These are phyloP conservation scores for Sakesphorus luctuosus DNA, from an alignment of 2,113 vertebrate species.

Conservation along the genomic window DNA sequence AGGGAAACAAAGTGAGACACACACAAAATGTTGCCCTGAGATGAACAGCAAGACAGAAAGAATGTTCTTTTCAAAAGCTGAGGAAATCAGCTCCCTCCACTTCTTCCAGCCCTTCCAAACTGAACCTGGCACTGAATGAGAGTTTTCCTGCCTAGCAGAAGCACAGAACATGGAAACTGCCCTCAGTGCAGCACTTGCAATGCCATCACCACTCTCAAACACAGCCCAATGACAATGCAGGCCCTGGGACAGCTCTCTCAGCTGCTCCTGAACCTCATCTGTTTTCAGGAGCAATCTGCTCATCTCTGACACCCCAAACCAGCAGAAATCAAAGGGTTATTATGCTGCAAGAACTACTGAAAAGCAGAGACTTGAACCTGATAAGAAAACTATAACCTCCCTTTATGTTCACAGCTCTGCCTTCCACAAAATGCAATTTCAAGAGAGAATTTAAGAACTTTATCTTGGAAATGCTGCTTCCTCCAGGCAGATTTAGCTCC, in stretches of 20 bases:
- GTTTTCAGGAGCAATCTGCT: constrained; percentile 31
- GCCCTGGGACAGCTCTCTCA: neutral
- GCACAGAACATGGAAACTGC: neutral
- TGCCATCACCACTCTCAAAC: neutral
- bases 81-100: neutral
- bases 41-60: neutral
- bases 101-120: neutral
- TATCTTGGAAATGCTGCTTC: neutral
- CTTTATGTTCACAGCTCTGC: neutral
- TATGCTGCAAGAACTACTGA: constrained; percentile 2
- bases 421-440: constrained; percentile 15
- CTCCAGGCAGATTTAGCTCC: neutral
- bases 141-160: neutral
- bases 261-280: neutral
- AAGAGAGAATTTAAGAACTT: constrained; percentile 12
- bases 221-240: neutral
- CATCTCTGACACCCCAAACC: constrained; percentile 13
- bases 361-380: constrained; percentile 13
- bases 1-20: neutral
- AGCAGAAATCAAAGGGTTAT: constrained; percentile 32
- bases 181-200: neutral
- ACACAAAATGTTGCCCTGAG: neutral
- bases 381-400: constrained; percentile 16
- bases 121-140: neutral
- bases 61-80: neutral